Percentiles rank a stretch among this genome's conserved stretches.
These are phyloP conservation scores for Pardalotus punctatus DNA, from an alignment of 2,113 vertebrate species.

Conservation along the genomic window DNA sequence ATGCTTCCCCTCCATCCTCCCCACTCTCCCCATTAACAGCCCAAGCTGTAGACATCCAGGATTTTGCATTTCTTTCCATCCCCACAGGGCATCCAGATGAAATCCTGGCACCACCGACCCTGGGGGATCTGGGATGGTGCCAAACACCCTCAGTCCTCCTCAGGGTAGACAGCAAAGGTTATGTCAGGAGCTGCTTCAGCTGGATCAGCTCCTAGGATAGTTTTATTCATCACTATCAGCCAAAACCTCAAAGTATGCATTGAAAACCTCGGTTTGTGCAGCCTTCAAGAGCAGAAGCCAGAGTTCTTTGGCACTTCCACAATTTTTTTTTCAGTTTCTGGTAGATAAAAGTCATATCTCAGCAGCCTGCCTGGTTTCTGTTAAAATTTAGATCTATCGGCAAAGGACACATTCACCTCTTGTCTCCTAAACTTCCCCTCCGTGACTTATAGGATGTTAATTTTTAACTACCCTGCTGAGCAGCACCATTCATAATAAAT, in stretches of 20 bases:
- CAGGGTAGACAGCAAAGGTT: neutral
- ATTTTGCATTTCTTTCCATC: neutral
- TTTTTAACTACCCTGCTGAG: constrained; percentile 44
- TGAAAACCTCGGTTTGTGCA: neutral
- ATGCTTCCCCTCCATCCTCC: neutral
- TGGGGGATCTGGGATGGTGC: neutral
- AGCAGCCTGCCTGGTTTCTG: neutral
- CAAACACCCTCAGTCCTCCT: neutral
- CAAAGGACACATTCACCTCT: constrained; percentile 28
- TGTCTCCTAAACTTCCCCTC: constrained; percentile 16
- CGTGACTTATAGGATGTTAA: constrained; percentile 32
- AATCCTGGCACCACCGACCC: neutral
- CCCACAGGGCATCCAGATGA: neutral
- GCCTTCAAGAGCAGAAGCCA: neutral
- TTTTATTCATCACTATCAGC: neutral
- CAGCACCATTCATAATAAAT: constrained; percentile 48
- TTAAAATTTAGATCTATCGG: constrained; percentile 2
- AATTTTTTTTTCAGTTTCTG: neutral
- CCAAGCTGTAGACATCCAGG: too few species aligned
- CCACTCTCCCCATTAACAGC: neutral
- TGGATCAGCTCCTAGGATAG: neutral
- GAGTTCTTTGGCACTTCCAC: neutral
- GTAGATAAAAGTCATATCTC: neutral
- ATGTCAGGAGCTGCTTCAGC: neutral
- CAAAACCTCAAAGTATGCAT: neutral